Base-by-base conservation (phyloP, 1,140 invertebrate species). In the Hycleus phaleratus region DNA sequence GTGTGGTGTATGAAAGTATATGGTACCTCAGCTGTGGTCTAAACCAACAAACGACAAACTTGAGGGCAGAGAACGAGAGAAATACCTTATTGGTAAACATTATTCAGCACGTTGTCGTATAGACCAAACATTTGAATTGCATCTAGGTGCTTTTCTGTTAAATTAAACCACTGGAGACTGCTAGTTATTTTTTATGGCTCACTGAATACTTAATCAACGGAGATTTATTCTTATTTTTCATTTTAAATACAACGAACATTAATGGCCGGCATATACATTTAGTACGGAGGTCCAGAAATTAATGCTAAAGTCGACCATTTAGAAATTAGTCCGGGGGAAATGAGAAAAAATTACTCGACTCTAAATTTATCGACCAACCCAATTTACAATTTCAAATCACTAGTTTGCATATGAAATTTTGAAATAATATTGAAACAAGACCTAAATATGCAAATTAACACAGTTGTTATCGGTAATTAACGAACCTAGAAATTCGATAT, bases 61-160 rank as follows among this genome's bases (percentile, higher is more conserved):
- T 32, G 32, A 5, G 32, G 7, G 32, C 32, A 7, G 7, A 32
- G 56, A 55, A 55, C 24, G 38, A 38, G 46, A 48, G 46, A 56
- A 42, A 49, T 56, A 46, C 56, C 47, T 57, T 57, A 57, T 57
- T 57, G 56, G 56, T 57, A 57, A 57, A 57, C 56, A 57, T 57
- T 57, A 57, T 57, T 57, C 56, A 57, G 56, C 32, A 32, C 32
- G 32, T 32, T 32, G 32, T 32, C 32, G 32, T 32, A 4, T 32
- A 32, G 7, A 32, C 32, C 32, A 7, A 18, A 53, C 51, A 53
- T 53, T 53, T 53, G 51, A 53, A 53, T 53, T 53, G 51, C 51
- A 43, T 43, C 46, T 32, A 32, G 46, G 51, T 46, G 51, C 51
- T 56, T 56, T 48, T 47, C 26, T 47, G 46, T 56, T 56, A 56